phyloP scores from a whole-genome alignment of 2,113 vertebrate species.

The Ictalurus furcatus region DNA sequence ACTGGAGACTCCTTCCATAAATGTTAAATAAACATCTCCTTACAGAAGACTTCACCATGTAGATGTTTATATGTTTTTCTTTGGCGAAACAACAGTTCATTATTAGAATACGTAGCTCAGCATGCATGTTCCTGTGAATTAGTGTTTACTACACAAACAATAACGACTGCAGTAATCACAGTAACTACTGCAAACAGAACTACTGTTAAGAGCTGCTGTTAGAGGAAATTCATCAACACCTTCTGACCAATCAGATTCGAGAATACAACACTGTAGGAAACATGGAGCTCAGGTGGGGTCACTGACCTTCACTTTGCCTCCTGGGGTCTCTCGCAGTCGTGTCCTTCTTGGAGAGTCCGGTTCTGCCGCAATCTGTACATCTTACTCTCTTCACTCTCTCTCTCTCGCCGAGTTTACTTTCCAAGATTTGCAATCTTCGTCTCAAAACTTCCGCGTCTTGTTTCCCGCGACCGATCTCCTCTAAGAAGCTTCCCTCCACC shows the following conservation, averaged over 20 bases:
- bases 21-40: neutral
- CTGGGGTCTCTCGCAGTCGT: conserved; percentile 12
- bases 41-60: neutral
- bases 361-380: conserved; percentile 55
- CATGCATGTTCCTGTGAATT: neutral
- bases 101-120: neutral
- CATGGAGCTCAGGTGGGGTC: neutral
- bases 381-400: conserved; percentile 38
- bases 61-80: neutral
- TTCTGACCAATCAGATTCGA: neutral
- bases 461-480: conserved; percentile 67
- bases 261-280: neutral
- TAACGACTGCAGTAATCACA: neutral
- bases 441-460: conserved; percentile 68
- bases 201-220: neutral
- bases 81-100: neutral
- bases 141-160: neutral
- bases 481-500: conserved; percentile 73
- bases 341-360: conserved; percentile 46
- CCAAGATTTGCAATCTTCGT: conserved; percentile 62
- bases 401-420: conserved; percentile 57
- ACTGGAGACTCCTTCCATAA: neutral
- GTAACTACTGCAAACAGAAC: neutral
- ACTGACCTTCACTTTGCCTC: conserved; percentile 29
- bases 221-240: neutral